Evolutionary conservation across 2,888 invertebrate species (phyloP).

Genomic region (Rhopalosiphum nymphaeae): DNA sequence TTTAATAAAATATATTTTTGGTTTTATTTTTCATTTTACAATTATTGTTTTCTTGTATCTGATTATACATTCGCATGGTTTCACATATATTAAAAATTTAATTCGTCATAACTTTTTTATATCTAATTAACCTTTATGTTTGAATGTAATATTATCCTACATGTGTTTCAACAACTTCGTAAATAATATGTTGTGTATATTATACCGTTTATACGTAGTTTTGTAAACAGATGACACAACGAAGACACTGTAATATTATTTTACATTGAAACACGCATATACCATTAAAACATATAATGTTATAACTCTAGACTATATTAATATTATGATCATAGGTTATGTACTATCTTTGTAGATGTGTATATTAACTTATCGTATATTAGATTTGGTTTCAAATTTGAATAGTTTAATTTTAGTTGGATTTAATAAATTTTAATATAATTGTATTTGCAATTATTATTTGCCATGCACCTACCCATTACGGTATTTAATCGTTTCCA

Average conservation of each 20-base stretch:
- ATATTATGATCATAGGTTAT: background rate
- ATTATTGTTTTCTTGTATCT: background rate
- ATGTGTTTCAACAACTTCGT: background rate
- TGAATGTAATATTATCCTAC: background rate
- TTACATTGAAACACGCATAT: background rate
- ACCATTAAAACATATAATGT: background rate
- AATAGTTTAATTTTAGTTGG: background rate
- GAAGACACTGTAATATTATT: background rate
- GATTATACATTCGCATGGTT: background rate
- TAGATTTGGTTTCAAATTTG: background rate
- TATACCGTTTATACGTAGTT: background rate
- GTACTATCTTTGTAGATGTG: background rate
- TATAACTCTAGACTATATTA: background rate
- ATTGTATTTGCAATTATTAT: background rate
- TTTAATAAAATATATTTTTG: background rate
- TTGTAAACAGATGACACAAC: conserved; percentile 5
- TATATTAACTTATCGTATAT: background rate
- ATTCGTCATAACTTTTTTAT: background rate
- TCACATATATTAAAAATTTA: background rate
- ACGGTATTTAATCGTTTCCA: background rate
- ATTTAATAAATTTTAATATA: background rate
- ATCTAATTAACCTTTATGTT: background rate
- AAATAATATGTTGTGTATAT: background rate
- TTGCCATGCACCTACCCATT: background rate
- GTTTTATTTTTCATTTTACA: background rate